Conservation (phyloP, 2,888 invertebrate genomes). For the Lasioglossum lativentre region DNA sequence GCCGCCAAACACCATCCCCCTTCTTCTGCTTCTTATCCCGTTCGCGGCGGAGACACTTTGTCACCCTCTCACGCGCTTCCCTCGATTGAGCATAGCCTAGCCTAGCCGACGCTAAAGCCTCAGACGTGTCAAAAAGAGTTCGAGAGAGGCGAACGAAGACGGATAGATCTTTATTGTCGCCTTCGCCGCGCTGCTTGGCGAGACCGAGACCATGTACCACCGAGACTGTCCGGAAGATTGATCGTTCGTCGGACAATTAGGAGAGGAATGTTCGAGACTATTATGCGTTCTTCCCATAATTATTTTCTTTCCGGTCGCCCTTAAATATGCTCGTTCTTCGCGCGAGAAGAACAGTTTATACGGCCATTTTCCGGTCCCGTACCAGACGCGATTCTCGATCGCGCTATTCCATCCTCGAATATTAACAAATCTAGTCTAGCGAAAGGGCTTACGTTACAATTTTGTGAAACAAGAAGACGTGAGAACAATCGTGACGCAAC, state of each 20-base stretch:
- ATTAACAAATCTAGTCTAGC: no score
- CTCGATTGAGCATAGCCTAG: constrained; percentile 59
- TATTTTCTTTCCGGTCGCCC: background rate
- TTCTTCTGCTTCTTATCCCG: constrained; percentile 55
- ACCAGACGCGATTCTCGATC: no score
- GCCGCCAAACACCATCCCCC: constrained; percentile 1
- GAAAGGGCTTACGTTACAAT: no score
- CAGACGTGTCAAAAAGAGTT: constrained; percentile 41
- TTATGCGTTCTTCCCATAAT: constrained; percentile 1
- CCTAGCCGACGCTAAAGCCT: constrained; percentile 31
- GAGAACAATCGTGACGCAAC: no score
- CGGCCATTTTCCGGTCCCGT: background rate
- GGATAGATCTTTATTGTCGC: constrained; percentile 58
- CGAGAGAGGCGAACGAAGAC: constrained; percentile 21
- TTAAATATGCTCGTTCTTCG: background rate
- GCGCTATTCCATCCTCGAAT: no score
- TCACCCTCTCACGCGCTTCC: constrained; percentile 67
- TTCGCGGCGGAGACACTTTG: constrained; percentile 68
- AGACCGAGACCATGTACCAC: background rate
- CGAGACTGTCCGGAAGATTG: constrained; percentile 33
- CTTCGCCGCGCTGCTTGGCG: background rate
- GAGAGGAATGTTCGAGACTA: background rate
- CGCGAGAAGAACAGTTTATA: background rate
- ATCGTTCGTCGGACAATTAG: constrained; percentile 10
- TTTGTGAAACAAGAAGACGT: no score